phyloP scores from a whole-genome alignment of 2,113 vertebrate species.

The Dolichotis patagonum region DNA sequence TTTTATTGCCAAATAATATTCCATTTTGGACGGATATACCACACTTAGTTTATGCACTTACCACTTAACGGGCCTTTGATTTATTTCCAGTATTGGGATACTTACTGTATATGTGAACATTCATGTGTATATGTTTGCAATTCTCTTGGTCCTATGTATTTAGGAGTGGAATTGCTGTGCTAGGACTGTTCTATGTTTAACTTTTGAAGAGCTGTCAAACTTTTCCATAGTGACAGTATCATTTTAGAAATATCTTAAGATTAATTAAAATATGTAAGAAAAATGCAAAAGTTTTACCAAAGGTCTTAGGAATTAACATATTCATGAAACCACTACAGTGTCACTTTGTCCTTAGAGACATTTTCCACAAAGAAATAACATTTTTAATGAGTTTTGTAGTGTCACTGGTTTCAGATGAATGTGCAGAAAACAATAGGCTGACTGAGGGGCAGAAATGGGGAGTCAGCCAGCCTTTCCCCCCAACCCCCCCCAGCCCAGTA shows the following conservation, averaged over 20 bases:
- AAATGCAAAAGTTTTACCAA: neutral
- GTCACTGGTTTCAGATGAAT: neutral
- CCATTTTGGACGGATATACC: neutral
- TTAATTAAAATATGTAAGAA: slow-evolving; percentile 46
- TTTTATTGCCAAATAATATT: slow-evolving; percentile 44
- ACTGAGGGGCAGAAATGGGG: neutral
- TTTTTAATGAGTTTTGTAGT: slow-evolving; percentile 37
- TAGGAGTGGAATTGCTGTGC: neutral
- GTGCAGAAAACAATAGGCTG: neutral
- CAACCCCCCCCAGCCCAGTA: rapidly evolving
- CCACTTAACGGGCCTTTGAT: neutral
- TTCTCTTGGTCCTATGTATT: neutral
- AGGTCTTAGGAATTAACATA: slow-evolving; percentile 52
- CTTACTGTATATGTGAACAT: neutral
- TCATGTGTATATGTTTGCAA: neutral
- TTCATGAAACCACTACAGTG: slow-evolving; percentile 19
- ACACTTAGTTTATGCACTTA: neutral
- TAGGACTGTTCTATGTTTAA: neutral
- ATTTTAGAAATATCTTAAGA: slow-evolving; percentile 11
- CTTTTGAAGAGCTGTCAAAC: neutral
- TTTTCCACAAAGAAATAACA: slow-evolving; percentile 54
- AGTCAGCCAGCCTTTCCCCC: neutral
- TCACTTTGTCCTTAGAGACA: slow-evolving; percentile 30
- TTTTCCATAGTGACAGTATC: neutral
- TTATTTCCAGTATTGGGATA: neutral